phyloP scores from a whole-genome alignment of 2,113 vertebrate genomes.

The Hystrix cristata region DNA sequence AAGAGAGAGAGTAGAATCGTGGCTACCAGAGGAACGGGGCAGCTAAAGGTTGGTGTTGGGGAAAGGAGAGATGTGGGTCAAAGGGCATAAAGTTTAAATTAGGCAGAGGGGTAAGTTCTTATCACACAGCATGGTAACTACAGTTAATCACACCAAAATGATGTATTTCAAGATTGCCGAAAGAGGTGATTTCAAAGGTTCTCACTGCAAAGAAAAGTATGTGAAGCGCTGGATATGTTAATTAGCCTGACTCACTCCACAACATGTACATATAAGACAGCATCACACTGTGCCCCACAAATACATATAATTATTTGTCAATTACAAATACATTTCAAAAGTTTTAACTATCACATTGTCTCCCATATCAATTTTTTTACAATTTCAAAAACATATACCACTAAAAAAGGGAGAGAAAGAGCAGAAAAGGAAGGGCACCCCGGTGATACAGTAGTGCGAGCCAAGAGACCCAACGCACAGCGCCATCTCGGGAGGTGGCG shows the following conservation, averaged over 20 bases:
- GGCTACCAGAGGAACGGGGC: neutral
- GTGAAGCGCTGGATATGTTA: neutral
- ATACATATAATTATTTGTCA: neutral
- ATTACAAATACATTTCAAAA: neutral
- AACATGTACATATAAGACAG: neutral
- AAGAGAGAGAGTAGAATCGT: neutral
- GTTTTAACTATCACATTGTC: neutral
- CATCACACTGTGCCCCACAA: too few species aligned
- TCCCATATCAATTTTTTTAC: neutral
- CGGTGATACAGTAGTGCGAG: rapidly evolving
- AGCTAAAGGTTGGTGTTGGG: neutral
- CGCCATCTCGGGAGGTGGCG: neutral
- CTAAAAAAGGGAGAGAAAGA: neutral
- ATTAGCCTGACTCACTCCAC: neutral
- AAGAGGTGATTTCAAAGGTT: neutral
- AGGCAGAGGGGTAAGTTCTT: neutral
- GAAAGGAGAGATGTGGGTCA: neutral
- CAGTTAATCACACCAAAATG: neutral
- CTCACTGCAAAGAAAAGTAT: neutral
- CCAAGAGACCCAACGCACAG: rapidly evolving
- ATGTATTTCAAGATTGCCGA: neutral
- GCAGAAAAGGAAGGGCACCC: neutral
- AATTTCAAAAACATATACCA: neutral
- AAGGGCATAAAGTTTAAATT: neutral
- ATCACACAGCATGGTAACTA: neutral